Evolutionary conservation across 1,140 invertebrate genomes (phyloP), one percentile per base, ranked within the genome.

Genomic region (Hyles vespertilio): DNA sequence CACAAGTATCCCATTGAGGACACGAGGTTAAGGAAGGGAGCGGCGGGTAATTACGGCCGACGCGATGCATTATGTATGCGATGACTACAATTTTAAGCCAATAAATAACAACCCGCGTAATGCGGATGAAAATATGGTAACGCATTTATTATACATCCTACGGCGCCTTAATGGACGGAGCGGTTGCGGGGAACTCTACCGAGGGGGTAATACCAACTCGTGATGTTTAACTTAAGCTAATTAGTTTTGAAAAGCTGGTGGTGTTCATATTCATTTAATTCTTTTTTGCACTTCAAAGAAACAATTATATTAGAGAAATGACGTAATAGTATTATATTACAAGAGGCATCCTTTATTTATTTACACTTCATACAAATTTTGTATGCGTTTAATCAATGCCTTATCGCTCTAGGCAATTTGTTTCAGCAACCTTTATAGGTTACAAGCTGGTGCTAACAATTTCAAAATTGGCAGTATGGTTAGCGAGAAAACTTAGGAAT

Each of bases 31-130:
- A 62, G 66, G 61, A 12, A 69, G 67, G 66, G 60, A 58, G 56
- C 49, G 56, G 51, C 64, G 64, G 65, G 75, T 82, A 85, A 87
- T 85, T 85, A 85, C 75, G 61, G 51, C 58, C 66, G 49, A 49
- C 56, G 70, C 69, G 74, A 79, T 85, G 79, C 84, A 86, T 87
- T 76, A 83, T 87, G 75, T 79, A 84, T 82, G 77, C 73, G 81
- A 78, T 74, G 82, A 81, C 77, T 86, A 84, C 80, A 86, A 84
- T 88, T 86, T 86, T 86, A 85, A 85, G 79, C 82, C 79, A 86
- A 88, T 86, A 85, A 85, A 85, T 85, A 83, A 84, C 72, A 70
- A 65, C 71, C 74, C 59, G 67, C 62, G 76, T 81, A 75, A 84
- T 78, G 72, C 74, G 78, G 67, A 78, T 75, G 74, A 77, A 85